Evolutionary conservation across 1,140 invertebrate genomes (phyloP).

Genomic region (Drosophila sproati): DNA sequence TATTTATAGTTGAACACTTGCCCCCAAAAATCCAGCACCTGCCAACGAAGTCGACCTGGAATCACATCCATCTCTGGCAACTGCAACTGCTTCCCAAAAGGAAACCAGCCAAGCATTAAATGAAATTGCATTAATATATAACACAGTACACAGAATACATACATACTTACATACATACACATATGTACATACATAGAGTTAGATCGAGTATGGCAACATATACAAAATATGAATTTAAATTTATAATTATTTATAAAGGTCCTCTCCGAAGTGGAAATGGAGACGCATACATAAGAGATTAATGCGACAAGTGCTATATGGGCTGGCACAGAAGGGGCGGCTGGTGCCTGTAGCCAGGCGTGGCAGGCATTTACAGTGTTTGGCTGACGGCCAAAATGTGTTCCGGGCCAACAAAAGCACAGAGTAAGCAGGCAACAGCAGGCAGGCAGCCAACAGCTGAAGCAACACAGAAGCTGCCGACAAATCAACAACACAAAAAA

Average conservation of each 20-base stretch:
- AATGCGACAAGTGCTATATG: conserved; percentile 32
- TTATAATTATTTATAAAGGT: conserved; percentile 33
- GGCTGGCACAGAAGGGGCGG: background rate
- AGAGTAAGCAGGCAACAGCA: conserved; percentile 19
- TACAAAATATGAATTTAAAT: conserved; percentile 23
- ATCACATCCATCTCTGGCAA: conserved; percentile 32
- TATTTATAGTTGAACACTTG: conserved; percentile 24
- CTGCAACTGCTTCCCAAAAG: conserved; percentile 13
- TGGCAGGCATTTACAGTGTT: conserved; percentile 30
- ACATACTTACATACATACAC: conserved; percentile 1
- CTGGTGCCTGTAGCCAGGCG: conserved; percentile 6
- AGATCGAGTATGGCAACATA: background rate
- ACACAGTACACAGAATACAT: background rate
- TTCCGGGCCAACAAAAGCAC: conserved; percentile 42
- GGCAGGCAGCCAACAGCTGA: conserved; percentile 26
- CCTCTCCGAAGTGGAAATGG: background rate
- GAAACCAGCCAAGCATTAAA: conserved; percentile 40
- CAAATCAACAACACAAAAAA: conserved; percentile 36
- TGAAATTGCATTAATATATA: conserved; percentile 44
- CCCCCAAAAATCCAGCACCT: conserved; percentile 3
- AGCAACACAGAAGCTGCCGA: conserved; percentile 37
- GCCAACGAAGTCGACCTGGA: conserved; percentile 31
- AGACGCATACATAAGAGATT: conserved; percentile 42
- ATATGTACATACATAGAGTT: background rate
- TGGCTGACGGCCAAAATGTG: conserved; percentile 46